Evolutionary conservation across 2,113 vertebrate genomes (phyloP), one percentile per base, ranked within the genome.

Genomic region (Chrysemys picta): DNA sequence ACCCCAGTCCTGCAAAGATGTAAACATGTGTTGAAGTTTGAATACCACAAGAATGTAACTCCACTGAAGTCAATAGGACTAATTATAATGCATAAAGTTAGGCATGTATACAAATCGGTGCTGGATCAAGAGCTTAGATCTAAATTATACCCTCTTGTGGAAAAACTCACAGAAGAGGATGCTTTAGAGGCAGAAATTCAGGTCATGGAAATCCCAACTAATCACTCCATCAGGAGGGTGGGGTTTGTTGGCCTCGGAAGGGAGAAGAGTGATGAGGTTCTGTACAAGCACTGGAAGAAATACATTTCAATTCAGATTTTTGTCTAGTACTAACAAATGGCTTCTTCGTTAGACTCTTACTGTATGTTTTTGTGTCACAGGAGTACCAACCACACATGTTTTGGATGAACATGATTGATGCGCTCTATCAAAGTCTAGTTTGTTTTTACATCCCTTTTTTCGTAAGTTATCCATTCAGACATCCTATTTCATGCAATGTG

Each of bases 361-460:
- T 84, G 80, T 52, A 4, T 85, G 57, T 84, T 86, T 96, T 75
- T 72, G 35, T 89, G 49, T 95, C 93, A 7, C 97, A 99, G 99
- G 99, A 99, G 95, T 99, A 99, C 89, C 98, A 99, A 90, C 99
- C 99, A 72, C 98, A 99, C 6, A 99, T 99, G 97, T 99, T 99
- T 98, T 99, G 99, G 99, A 98, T 99, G 97, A 99, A 99, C 96
- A 99, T 99, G 99, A 99, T 99, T 1, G 99, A 99, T 90, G 99
- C 99, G 25, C 98, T 99, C 97, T 99, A 99, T 98, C 99, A 99
- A 98, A 99, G 99, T 96, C 98, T 99, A 81, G 92, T 99, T 94
- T 99, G 99, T 97, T 99, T 99, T 96, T 99, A 99, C 98, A 98
- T 99, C 59, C 99, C 99, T 2, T 99, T 99, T 98, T 99, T 99